Conservation (phyloP, 2,113 vertebrate genomes). For the Gymnocephalus cernua region DNA sequence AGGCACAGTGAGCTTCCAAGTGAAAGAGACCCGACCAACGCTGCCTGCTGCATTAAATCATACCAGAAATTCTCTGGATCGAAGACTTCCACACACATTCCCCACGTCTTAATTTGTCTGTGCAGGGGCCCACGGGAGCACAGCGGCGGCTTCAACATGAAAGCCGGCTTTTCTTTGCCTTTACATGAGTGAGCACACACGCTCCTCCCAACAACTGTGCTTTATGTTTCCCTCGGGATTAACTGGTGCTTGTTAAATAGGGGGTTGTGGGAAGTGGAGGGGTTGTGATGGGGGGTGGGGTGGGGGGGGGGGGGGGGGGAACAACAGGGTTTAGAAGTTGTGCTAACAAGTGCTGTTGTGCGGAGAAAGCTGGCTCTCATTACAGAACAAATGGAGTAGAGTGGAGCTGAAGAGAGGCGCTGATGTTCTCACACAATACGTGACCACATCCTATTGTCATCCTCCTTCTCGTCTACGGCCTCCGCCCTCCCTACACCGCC, state of each 20-base stretch:
- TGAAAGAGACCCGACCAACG: no score
- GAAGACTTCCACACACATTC: background rate
- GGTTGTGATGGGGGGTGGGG: conserved; percentile 16
- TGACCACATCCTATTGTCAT: conserved; percentile 28
- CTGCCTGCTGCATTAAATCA: no score
- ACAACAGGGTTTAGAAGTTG: conserved; percentile 82
- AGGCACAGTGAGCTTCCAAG: no score
- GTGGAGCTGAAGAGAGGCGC: conserved; percentile 56
- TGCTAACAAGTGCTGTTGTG: conserved; percentile 74
- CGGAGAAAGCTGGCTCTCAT: conserved; percentile 65
- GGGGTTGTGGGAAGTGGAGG: conserved; percentile 61
- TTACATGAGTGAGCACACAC: conserved; percentile 34
- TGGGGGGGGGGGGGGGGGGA: conserved; percentile 47
- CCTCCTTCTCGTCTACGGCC: background rate
- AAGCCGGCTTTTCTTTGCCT: conserved; percentile 55
- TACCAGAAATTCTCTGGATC: no score
- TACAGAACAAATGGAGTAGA: conserved; percentile 51
- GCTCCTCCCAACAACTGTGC: conserved; percentile 35
- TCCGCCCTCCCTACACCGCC: background rate
- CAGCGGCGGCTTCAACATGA: conserved; percentile 54
- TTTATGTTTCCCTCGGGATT: conserved; percentile 73
- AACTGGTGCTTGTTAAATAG: conserved; percentile 71
- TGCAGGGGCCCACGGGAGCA: background rate
- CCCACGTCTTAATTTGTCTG: conserved; percentile 37
- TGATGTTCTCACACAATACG: conserved; percentile 47